These are phyloP conservation scores for Ceratothoa steindachneri DNA, from an alignment of 2,888 invertebrate species.

Conservation along the genomic window DNA sequence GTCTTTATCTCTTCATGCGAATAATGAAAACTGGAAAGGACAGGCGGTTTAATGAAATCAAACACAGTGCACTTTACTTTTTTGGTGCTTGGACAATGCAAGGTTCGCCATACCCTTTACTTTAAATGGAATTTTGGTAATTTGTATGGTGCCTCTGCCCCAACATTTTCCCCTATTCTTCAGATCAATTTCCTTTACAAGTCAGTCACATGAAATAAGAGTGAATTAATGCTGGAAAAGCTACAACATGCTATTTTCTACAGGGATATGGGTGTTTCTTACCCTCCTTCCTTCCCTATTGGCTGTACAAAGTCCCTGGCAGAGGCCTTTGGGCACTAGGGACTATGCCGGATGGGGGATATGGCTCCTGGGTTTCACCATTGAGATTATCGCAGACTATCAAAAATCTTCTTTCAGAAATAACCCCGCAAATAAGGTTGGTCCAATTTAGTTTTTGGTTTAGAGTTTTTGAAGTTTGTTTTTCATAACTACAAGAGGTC, in stretches of 20 bases:
- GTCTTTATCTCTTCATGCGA: constrained; percentile 53
- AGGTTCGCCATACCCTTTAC: constrained; percentile 50
- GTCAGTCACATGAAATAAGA: no score
- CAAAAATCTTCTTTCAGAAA: constrained; percentile 88
- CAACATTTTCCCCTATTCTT: no score
- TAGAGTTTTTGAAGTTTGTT: no score
- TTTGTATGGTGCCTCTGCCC: background rate
- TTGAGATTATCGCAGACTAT: constrained; percentile 85
- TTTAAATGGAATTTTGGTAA: background rate
- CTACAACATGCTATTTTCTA: no score
- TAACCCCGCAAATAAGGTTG: constrained; percentile 78
- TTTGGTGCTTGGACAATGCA: constrained; percentile 54
- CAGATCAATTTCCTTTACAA: no score
- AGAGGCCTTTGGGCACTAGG: constrained; percentile 50
- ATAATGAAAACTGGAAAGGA: constrained; percentile 53
- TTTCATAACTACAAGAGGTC: no score
- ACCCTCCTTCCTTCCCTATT: constrained; percentile 53
- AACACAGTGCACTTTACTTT: constrained; percentile 51
- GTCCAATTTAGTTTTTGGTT: no score
- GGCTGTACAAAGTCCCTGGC: constrained; percentile 51
- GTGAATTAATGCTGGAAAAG: no score
- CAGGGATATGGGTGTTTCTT: constrained; percentile 54
- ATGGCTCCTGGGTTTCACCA: constrained; percentile 63
- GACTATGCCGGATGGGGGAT: constrained; percentile 54
- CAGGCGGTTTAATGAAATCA: constrained; percentile 52